Conservation (phyloP, 2,888 invertebrate species). For the Embidobia sp. region DNA sequence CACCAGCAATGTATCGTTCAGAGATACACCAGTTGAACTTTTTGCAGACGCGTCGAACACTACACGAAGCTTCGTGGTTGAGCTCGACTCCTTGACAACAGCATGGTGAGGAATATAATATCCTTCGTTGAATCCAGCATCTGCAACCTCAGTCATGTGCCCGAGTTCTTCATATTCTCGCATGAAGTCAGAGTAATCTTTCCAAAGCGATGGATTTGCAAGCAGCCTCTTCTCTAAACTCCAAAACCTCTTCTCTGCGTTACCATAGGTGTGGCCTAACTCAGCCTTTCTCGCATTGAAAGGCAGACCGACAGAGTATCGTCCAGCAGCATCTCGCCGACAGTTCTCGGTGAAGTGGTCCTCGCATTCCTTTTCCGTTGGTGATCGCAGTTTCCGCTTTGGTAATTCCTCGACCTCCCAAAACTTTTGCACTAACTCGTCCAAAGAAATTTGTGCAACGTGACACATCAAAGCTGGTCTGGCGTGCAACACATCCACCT, state of each 20-base stretch:
- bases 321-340: conserved; percentile 42
- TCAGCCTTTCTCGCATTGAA: conserved; percentile 3
- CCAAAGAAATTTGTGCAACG: neutral
- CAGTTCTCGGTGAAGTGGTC: conserved; percentile 33
- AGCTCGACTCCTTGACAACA: conserved; percentile 4
- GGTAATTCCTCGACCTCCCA: conserved; percentile 39
- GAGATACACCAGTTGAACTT: neutral
- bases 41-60: neutral
- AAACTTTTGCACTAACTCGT: conserved; percentile 22
- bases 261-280: neutral
- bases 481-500: neutral
- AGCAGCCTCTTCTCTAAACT: conserved; percentile 11
- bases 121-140: neutral
- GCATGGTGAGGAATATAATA: conserved; percentile 19
- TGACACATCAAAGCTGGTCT: neutral
- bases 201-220: neutral
- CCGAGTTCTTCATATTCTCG: conserved; percentile 48
- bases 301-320: conserved; percentile 19
- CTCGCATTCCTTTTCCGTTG: conserved; percentile 60
- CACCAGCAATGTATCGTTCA: neutral
- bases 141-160: conserved; percentile 16
- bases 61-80: neutral
- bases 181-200: conserved; percentile 7
- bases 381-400: neutral
- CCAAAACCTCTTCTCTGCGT: conserved; percentile 5